Percentiles rank a stretch among this genome's conserved stretches.
phyloP scores from a whole-genome alignment of 2,888 invertebrate genomes.

The Pemphredon lugubris region DNA sequence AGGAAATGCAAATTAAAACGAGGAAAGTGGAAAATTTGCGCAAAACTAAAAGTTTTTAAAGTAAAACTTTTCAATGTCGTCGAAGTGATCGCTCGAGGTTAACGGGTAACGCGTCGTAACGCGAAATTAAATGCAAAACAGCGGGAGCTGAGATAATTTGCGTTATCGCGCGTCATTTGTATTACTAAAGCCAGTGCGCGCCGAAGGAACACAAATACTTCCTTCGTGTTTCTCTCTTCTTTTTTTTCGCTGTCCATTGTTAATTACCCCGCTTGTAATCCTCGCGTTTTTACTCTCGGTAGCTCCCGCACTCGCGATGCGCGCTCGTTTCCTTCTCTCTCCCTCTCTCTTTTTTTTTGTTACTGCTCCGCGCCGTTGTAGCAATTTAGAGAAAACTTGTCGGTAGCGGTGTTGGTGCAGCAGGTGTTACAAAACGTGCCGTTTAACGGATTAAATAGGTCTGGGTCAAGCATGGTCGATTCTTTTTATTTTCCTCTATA shows the following conservation, averaged over 20 bases:
- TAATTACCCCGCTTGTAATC: conserved; percentile 29
- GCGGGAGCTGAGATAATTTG: not conserved
- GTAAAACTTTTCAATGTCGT: too few species aligned
- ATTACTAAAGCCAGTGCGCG: not conserved
- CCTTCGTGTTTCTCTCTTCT: too few species aligned
- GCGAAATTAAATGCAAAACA: not conserved
- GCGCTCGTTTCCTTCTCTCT: conserved; percentile 21
- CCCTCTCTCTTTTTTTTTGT: too few species aligned
- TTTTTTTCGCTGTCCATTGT: too few species aligned
- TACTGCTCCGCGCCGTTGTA: conserved; percentile 13
- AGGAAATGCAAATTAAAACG: too few species aligned
- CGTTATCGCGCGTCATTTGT: not conserved
- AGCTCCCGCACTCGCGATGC: not conserved
- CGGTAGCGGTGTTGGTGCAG: conserved; percentile 22
- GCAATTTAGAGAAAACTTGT: conserved; percentile 41
- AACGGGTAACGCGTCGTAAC: too few species aligned
- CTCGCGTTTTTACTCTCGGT: conserved; percentile 15
- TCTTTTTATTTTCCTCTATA: conserved; percentile 39
- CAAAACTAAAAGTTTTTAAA: too few species aligned
- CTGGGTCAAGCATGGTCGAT: conserved; percentile 40
- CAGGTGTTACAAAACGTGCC: conserved; percentile 43
- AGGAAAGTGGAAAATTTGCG: too few species aligned
- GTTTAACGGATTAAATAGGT: conserved; percentile 58
- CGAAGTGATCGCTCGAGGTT: too few species aligned
- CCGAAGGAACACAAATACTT: conserved; percentile 10